Evolutionary conservation across 2,888 invertebrate species (phyloP), one percentile per base, ranked within the genome.

Genomic region (Phlogophora meticulosa): DNA sequence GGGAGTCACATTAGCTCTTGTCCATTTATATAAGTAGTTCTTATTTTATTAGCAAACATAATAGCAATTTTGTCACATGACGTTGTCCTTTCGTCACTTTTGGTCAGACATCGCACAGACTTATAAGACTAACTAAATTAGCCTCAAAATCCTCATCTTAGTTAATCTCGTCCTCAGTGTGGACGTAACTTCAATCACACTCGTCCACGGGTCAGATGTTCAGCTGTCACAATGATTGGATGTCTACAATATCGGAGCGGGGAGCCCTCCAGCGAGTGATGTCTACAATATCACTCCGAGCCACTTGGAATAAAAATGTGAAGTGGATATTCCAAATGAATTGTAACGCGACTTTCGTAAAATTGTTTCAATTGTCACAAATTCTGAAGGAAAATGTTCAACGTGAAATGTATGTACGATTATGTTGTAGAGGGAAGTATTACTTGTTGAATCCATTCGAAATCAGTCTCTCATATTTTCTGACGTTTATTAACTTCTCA

Each of bases 151-250:
- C 28, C 28, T 28, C 28, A 28, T 28, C 5, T 28, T 28, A 28
- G 28, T 5, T 5, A 28, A 28, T 28, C 5, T 28, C 4, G 5
- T 28, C 28, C 28, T 28, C 28, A 28, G 28, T 28, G 2, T 28
- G 28, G n/a, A 2, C 28, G 2, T 28, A 28, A 28, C 28, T 28
- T 40, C 4, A 17, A 1, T 13, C 13, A 58, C 15, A 13, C 7
- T 53, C 36, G 10, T 56, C 40, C 73, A 45, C 32, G 17, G 52
- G 10, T 40, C 40, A 51, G 40, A 49, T 45, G 20, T 28, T 20
- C 38, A 63, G 64, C 49, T 56, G 74, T 45, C 22, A 40, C 55
- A 51, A 43, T 24, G 38, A 43, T 64, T 13, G 17, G 17, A 56
- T 20, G 20, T 36, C 42, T 28, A 28, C 42, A n/a, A n/a, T 20